These are phyloP conservation scores for Parazoanthus atlanticus DNA, from an alignment of 92 coral and sea anemone species.

Conservation along the genomic window DNA sequence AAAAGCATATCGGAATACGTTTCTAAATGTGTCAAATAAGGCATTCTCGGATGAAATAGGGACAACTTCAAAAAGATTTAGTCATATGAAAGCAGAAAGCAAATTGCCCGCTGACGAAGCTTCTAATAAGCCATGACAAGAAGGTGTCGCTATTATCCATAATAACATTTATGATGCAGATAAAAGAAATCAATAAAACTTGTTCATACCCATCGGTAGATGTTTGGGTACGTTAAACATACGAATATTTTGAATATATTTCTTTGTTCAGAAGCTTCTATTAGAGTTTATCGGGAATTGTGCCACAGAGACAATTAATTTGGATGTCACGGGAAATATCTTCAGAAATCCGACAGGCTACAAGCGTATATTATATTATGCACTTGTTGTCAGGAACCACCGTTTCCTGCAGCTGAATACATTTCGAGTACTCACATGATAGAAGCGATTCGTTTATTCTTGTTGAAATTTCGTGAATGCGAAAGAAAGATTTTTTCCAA, in stretches of 20 bases:
- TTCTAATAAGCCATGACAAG: not conserved
- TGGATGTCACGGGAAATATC: constrained; percentile 23
- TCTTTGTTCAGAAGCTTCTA: constrained; percentile 3
- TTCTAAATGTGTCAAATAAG: not conserved
- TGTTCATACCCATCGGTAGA: not conserved
- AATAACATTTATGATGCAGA: constrained; percentile 4
- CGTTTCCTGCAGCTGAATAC: constrained; percentile 26
- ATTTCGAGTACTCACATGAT: constrained; percentile 1
- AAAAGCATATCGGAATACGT: constrained; percentile 25
- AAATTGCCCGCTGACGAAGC: constrained; percentile 3
- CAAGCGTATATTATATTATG: constrained; percentile 19
- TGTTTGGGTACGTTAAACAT: constrained; percentile 8
- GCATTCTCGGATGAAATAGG: constrained; percentile 27
- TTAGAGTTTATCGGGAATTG: not conserved
- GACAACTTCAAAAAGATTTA: constrained; percentile 16
- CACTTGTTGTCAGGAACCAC: constrained; percentile 30
- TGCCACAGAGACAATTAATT: not conserved
- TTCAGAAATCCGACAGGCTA: not conserved
- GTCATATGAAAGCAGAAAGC: constrained; percentile 17
- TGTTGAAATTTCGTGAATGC: constrained; percentile 18
- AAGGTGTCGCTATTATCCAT: constrained; percentile 20
- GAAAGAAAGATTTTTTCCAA: constrained; percentile 18
- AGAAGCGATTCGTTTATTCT: constrained; percentile 1
- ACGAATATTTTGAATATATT: not conserved
- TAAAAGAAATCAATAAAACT: not conserved